These are phyloP conservation scores for Linyphia triangularis DNA, from an alignment of 2,888 invertebrate genomes.

Conservation along the genomic window DNA sequence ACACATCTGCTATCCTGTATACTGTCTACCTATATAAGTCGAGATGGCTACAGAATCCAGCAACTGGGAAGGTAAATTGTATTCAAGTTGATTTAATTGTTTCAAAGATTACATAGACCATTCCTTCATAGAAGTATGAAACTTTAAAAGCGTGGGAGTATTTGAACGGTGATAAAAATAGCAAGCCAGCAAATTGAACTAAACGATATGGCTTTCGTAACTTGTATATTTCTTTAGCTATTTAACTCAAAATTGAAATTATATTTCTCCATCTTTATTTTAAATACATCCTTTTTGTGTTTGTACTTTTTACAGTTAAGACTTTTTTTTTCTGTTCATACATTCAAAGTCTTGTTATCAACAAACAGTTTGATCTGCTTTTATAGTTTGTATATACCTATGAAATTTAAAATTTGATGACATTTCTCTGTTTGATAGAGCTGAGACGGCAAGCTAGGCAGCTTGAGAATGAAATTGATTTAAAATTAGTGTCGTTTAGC, in stretches of 20 bases:
- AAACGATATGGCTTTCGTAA: not conserved
- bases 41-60: constrained; percentile 55
- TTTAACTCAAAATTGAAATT: too few relatives aligned
- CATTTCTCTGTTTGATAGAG: constrained; percentile 82
- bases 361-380: too few relatives aligned
- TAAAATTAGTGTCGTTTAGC: constrained; percentile 96
- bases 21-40: not conserved
- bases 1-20: not conserved
- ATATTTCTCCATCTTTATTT: too few relatives aligned
- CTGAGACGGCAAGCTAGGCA: constrained; percentile 94
- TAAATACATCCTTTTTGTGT: too few relatives aligned
- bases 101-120: not conserved
- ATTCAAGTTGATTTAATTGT: not conserved
- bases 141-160: not conserved
- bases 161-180: not conserved
- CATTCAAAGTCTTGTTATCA: too few relatives aligned
- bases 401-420: not conserved
- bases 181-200: not conserved
- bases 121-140: not conserved
- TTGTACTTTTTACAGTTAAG: too few relatives aligned
- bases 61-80: constrained; percentile 61
- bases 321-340: too few relatives aligned
- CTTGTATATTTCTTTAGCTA: too few relatives aligned
- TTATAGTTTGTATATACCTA: too few relatives aligned
- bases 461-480: constrained; percentile 97